These are phyloP conservation scores for Periphyllus acericola DNA, from an alignment of 2,888 invertebrate genomes.

Conservation along the genomic window DNA sequence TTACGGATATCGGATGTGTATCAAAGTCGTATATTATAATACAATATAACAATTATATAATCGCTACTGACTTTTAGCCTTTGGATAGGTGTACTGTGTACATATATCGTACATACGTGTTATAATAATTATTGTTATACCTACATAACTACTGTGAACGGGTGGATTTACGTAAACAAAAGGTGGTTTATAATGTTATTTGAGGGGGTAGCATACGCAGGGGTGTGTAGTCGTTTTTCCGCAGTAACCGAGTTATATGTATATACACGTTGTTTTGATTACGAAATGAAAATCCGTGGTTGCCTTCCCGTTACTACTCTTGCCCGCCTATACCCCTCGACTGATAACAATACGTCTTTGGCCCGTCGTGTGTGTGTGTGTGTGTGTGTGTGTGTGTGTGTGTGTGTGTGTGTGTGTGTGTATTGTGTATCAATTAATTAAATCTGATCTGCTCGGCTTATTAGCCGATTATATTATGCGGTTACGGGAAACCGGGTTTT, in stretches of 20 bases:
- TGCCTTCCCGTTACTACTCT: background rate
- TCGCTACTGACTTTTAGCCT: background rate
- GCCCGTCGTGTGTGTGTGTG: background rate
- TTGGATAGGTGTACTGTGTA: background rate
- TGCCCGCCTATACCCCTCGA: background rate
- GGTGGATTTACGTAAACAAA: background rate
- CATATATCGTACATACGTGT: background rate
- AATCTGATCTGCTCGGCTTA: conserved; percentile 38
- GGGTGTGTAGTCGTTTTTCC: background rate
- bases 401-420: too few species aligned
- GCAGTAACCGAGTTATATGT: background rate
- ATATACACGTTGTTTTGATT: background rate
- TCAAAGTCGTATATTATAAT: background rate
- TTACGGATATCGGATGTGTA: background rate
- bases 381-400: background rate
- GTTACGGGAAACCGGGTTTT: conserved; percentile 14
- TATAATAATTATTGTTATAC: background rate
- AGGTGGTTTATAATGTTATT: background rate
- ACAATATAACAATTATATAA: background rate
- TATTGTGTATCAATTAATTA: conserved; percentile 49
- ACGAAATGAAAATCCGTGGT: background rate
- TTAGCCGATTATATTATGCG: conserved; percentile 20
- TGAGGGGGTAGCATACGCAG: background rate
- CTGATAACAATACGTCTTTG: conserved; percentile 9
- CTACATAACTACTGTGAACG: background rate